A percentile compares a stretch with the other conserved stretches of the same genome.
These are phyloP conservation scores for Aspiorhynchus laticeps DNA, from an alignment of 2,113 vertebrate species.

Conservation along the genomic window DNA sequence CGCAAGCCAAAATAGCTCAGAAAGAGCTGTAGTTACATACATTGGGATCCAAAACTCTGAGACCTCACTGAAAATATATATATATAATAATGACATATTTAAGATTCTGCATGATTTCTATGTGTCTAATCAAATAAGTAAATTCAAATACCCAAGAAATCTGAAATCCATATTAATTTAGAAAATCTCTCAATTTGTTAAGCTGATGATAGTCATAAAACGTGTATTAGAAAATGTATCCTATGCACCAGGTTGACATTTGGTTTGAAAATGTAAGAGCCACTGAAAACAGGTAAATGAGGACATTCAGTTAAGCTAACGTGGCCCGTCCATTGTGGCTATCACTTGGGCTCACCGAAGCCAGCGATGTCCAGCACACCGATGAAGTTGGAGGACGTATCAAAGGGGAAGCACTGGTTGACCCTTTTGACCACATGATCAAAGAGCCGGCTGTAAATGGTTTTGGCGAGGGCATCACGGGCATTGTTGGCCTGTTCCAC, in stretches of 20 bases:
- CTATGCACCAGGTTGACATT: neutral
- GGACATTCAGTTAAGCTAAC: neutral
- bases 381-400: conserved; percentile 91
- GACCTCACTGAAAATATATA: neutral
- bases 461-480: conserved; percentile 95
- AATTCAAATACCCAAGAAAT: neutral
- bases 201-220: neutral
- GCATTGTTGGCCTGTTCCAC: conserved; percentile 98
- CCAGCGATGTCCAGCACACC: conserved; percentile 98
- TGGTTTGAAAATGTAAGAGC: neutral
- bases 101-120: neutral
- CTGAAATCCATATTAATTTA: neutral
- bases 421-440: conserved; percentile 97
- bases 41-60: neutral
- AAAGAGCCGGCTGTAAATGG: conserved; percentile 94
- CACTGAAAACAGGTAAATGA: neutral
- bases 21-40: neutral
- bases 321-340: neutral
- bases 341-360: conserved; percentile 83
- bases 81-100: neutral
- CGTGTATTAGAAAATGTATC: neutral
- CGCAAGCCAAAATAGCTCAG: neutral
- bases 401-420: conserved; percentile 96
- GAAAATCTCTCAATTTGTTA: neutral
- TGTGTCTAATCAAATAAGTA: neutral